These are phyloP conservation scores for Gymnocypris eckloni DNA, from an alignment of 2,797 vertebrate genomes.

Conservation along the genomic window DNA sequence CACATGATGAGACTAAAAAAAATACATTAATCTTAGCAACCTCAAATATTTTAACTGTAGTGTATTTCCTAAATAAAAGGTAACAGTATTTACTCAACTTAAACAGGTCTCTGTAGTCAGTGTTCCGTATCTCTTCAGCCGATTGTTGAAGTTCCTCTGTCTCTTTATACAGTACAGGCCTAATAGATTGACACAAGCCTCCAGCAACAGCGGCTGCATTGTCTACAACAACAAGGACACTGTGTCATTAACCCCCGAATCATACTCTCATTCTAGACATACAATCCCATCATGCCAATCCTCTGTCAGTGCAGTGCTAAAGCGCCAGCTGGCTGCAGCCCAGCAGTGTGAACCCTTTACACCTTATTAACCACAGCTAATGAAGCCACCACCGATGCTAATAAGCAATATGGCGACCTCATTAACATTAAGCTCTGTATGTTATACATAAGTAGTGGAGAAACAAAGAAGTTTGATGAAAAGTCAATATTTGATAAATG, in stretches of 20 bases:
- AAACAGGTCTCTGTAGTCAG: too few species aligned
- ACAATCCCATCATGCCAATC: slow-evolving; percentile 40
- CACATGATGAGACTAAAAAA: too few species aligned
- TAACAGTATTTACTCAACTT: too few species aligned
- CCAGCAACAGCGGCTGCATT: neutral
- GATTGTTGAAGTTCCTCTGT: neutral
- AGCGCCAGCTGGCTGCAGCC: slow-evolving; percentile 52
- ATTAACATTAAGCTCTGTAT: slow-evolving; percentile 55
- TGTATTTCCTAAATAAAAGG: too few species aligned
- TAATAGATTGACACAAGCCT: slow-evolving; percentile 26
- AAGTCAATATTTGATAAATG: slow-evolving; percentile 50
- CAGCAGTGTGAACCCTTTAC: slow-evolving; percentile 53
- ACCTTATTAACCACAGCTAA: slow-evolving; percentile 59
- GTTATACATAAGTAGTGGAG: slow-evolving; percentile 26
- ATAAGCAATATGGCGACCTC: slow-evolving; percentile 57
- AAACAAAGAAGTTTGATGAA: slow-evolving; percentile 30
- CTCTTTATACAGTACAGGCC: slow-evolving; percentile 1
- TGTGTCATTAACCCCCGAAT: slow-evolving; percentile 44
- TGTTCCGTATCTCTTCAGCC: neutral
- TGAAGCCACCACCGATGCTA: slow-evolving; percentile 49
- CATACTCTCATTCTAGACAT: slow-evolving; percentile 38
- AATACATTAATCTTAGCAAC: too few species aligned
- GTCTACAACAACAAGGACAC: slow-evolving; percentile 45
- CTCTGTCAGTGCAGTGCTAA: slow-evolving; percentile 43
- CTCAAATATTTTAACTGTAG: too few species aligned